Evolutionary conservation across 2,888 invertebrate species (phyloP).

Genomic region (Aphrophora alni): DNA sequence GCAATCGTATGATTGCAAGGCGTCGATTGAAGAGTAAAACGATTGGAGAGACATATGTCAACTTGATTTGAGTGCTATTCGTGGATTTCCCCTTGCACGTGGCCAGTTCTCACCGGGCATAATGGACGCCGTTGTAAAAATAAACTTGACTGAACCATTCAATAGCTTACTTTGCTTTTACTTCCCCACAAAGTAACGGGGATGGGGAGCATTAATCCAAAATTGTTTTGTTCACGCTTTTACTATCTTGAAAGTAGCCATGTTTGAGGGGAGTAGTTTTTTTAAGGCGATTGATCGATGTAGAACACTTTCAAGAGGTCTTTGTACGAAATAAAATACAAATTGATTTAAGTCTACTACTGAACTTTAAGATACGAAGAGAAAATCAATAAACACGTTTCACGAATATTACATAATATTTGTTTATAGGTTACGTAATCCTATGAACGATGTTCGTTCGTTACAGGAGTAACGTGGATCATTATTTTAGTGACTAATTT

Average conservation of each 20-base stretch:
- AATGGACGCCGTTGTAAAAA: slow-evolving; percentile 4
- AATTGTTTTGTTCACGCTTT: neutral
- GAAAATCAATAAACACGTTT: too few species aligned
- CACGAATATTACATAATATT: too few species aligned
- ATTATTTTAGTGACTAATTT: neutral
- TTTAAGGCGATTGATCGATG: neutral
- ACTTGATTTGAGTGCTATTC: slow-evolving; percentile 9
- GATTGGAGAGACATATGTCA: neutral
- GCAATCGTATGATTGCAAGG: neutral
- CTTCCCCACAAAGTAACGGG: neutral
- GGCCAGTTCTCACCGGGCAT: neutral
- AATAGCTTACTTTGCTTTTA: neutral
- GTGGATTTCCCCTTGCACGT: slow-evolving; percentile 6
- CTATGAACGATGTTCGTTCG: too few species aligned
- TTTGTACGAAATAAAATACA: neutral
- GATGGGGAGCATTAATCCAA: neutral
- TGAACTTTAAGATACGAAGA: too few species aligned
- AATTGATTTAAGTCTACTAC: too few species aligned
- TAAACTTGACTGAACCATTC: neutral
- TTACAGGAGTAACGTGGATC: neutral
- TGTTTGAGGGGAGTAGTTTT: neutral
- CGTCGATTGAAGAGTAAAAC: slow-evolving; percentile 6
- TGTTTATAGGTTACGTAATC: too few species aligned
- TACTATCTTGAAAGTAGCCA: neutral
- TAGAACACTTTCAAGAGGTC: neutral